A percentile compares a stretch with the other conserved stretches of the same genome.
Evolutionary conservation across 2,888 invertebrate genomes (phyloP).

Genomic region (Melipona bicolor): DNA sequence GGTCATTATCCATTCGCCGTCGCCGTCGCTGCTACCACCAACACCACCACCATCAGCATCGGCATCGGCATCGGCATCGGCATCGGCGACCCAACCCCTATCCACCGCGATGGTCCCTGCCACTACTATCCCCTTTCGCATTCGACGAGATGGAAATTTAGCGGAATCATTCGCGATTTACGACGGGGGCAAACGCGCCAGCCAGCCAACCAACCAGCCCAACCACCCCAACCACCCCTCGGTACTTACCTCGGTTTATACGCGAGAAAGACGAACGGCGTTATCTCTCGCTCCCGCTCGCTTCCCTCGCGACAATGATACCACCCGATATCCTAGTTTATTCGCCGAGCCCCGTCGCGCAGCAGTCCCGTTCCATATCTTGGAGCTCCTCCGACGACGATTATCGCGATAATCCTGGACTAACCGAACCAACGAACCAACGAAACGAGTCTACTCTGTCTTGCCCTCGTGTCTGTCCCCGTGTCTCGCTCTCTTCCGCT

Average conservation of each 20-base stretch:
- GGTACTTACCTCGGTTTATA: constrained; percentile 67
- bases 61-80: too few relatives aligned
- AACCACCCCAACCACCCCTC: constrained; percentile 16
- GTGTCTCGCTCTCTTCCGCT: background rate
- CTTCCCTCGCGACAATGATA: constrained; percentile 42
- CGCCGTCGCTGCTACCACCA: constrained; percentile 14
- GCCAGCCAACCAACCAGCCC: background rate
- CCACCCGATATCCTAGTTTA: constrained; percentile 44
- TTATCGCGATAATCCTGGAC: constrained; percentile 51
- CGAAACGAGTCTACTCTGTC: constrained; percentile 30
- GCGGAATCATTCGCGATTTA: constrained; percentile 77
- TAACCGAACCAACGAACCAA: constrained; percentile 31
- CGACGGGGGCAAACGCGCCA: constrained; percentile 67
- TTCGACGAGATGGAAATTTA: constrained; percentile 77
- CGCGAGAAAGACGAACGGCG: constrained; percentile 65
- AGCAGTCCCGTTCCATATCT: constrained; percentile 25
- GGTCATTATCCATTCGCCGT: constrained; percentile 75
- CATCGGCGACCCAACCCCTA: constrained; percentile 70
- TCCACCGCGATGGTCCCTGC: constrained; percentile 43
- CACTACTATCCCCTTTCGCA: constrained; percentile 63
- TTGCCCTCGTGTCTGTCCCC: background rate
- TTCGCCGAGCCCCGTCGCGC: background rate
- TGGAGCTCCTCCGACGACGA: constrained; percentile 37
- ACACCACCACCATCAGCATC: constrained; percentile 20
- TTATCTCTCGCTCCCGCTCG: constrained; percentile 46